These are phyloP conservation scores for Sinelater perroti DNA, from an alignment of 2,888 invertebrate genomes.

Conservation along the genomic window DNA sequence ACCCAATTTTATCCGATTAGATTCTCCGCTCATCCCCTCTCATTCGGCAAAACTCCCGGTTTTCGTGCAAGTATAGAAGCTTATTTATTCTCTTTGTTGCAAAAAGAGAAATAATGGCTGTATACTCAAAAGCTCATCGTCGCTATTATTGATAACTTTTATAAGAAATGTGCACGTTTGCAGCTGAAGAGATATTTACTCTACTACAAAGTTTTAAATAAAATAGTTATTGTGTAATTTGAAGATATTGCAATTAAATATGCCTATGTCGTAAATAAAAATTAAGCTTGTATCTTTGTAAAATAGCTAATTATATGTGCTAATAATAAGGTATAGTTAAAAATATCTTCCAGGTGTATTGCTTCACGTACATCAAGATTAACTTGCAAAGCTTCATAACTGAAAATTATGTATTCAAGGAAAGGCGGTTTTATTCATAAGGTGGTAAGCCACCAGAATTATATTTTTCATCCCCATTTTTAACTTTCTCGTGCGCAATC, in stretches of 20 bases:
- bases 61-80: conserved; percentile 16
- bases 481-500: conserved; percentile 18
- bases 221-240: too few relatives aligned
- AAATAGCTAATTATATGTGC: too few relatives aligned
- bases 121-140: too few relatives aligned
- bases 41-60: conserved; percentile 10
- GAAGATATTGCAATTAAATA: too few relatives aligned
- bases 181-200: too few relatives aligned
- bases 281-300: too few relatives aligned
- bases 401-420: conserved; percentile 53
- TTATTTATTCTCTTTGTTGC: conserved; percentile 22
- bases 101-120: conserved; percentile 17
- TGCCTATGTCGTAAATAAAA: too few relatives aligned
- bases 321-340: conserved; percentile 5
- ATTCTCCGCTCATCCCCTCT: conserved; percentile 16
- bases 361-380: conserved; percentile 21
- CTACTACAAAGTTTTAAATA: too few relatives aligned
- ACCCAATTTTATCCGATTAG: conserved; percentile 23
- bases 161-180: neutral
- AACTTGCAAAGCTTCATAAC: conserved; percentile 42
- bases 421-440: conserved; percentile 51
- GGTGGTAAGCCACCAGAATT: conserved; percentile 42
- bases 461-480: conserved; percentile 44
- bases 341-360: conserved; percentile 10
- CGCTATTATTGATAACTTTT: neutral